Percentiles rank a stretch among this genome's conserved stretches.
These are phyloP conservation scores for Drosophila picticornis DNA, from an alignment of 2,888 invertebrate genomes.

Conservation along the genomic window DNA sequence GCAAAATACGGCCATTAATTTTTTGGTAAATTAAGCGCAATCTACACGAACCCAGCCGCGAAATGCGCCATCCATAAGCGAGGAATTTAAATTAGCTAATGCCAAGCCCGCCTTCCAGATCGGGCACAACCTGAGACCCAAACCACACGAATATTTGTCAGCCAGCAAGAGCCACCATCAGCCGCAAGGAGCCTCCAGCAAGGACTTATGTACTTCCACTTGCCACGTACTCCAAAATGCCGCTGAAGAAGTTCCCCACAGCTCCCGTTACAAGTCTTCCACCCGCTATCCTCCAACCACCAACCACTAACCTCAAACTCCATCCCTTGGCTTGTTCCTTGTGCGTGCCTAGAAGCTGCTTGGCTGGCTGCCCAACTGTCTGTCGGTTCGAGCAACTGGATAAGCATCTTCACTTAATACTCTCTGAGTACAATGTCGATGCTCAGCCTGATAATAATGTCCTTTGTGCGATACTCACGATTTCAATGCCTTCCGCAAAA, in stretches of 20 bases:
- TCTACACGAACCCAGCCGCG: conserved; percentile 50
- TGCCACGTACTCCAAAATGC: conserved; percentile 57
- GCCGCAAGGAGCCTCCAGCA: conserved; percentile 14
- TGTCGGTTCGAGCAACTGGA: conserved; percentile 46
- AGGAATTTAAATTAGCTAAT: conserved; percentile 78
- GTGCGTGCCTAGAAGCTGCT: conserved; percentile 35
- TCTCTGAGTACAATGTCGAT: conserved; percentile 76
- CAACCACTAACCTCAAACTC: background rate
- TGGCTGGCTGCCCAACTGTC: conserved; percentile 35
- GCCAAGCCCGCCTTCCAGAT: conserved; percentile 23
- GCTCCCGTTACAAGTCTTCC: conserved; percentile 9
- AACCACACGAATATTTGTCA: conserved; percentile 69
- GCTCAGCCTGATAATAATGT: conserved; percentile 75
- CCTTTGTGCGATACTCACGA: conserved; percentile 61
- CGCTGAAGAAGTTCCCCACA: conserved; percentile 19
- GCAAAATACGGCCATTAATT: conserved; percentile 63
- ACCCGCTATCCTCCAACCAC: background rate
- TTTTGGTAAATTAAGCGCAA: conserved; percentile 70
- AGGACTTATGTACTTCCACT: conserved; percentile 51
- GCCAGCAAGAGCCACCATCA: conserved; percentile 19
- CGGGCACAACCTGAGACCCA: conserved; percentile 35
- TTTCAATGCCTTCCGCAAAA: conserved; percentile 47
- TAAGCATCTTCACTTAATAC: conserved; percentile 80
- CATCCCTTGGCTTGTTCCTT: background rate
- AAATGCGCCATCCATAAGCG: conserved; percentile 44